Percentiles rank a stretch among this genome's conserved stretches.
These are phyloP conservation scores for Chrysemys picta DNA, from an alignment of 2,113 vertebrate genomes.

Conservation along the genomic window DNA sequence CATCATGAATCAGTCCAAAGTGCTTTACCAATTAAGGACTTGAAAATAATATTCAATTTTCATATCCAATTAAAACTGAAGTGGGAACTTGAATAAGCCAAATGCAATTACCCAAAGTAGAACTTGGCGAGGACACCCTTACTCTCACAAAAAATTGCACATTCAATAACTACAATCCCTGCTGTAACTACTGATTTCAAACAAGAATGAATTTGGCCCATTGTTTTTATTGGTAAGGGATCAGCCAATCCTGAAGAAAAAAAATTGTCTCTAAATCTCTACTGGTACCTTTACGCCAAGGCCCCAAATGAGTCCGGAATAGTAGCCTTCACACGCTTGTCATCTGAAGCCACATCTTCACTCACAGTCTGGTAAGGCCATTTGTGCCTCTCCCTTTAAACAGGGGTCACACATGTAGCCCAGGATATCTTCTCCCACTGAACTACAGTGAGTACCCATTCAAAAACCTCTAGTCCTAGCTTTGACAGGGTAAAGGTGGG, in stretches of 20 bases:
- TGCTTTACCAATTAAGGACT: not conserved
- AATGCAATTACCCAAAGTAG: not conserved
- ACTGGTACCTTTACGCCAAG: not conserved
- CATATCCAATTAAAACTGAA: not conserved
- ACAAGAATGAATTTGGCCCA: not conserved
- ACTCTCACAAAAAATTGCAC: not conserved
- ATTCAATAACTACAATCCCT: not conserved
- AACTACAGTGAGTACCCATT: not conserved
- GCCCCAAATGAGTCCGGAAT: not conserved
- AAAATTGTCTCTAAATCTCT: not conserved
- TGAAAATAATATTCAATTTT: not conserved
- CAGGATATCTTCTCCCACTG: not conserved
- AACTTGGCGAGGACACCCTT: accelerated
- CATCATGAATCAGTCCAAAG: not conserved
- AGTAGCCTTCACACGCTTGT: no score
- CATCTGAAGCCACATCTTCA: not conserved
- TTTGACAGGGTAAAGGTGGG: no score
- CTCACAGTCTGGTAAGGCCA: not conserved
- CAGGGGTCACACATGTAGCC: no score
- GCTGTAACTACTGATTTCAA: not conserved
- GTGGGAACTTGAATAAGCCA: not conserved
- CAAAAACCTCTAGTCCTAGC: not conserved
- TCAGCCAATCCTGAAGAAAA: not conserved
- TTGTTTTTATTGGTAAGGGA: not conserved
- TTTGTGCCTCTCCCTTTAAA: not conserved